Evolutionary conservation across 2,888 invertebrate genomes (phyloP), one percentile per base, ranked within the genome.

Genomic region (Ganaspis brasiliensis): DNA sequence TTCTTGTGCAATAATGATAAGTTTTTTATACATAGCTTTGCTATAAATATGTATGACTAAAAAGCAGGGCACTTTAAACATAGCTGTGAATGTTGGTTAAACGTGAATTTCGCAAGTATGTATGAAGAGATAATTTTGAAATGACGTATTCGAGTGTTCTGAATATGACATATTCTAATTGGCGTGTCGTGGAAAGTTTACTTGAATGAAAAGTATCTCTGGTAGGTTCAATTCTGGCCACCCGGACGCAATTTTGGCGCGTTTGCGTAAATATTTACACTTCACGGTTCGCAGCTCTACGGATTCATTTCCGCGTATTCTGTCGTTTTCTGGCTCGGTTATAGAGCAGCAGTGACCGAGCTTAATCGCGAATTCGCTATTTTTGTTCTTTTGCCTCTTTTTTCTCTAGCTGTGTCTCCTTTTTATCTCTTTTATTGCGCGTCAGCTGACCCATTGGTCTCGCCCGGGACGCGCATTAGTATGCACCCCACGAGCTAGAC

Each of bases 401-500:
- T 71, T 61, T 14, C 56, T 24, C 63, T 37, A 56, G 52, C 16
- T 71, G 61, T 45, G 45, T 35, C 40, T 55, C 37, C 40, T 45
- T 40, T 61, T 63, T 40, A 24, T 52, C 61, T 56, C 52, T 71
- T 75, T 79, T 56, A 45, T 73, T 70, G 71, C 55, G 56, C 67
- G 76, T 63, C 74, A 76, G 78, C 77, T 76, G 76, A 73, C 75
- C 77, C 55, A 63, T 49, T 57, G 61, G 70, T 75, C 75, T 72
- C 35, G 59, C 52, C 56, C 72, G 40, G 49, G 71, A 40, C 55
- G 73, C 31, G 63, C 77, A 81, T 86, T 83, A 83, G 84, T 85
- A 86, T 85, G 84, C 85, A 79, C 80, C 78, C 78, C 83, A 75
- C 79, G 83, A 74, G 52, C 74, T 79, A 82, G 84, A 86, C 82